A percentile compares a stretch with the other conserved stretches of the same genome.
These are phyloP conservation scores for Caracal caracal DNA, from an alignment of 2,113 vertebrate genomes.

Conservation along the genomic window DNA sequence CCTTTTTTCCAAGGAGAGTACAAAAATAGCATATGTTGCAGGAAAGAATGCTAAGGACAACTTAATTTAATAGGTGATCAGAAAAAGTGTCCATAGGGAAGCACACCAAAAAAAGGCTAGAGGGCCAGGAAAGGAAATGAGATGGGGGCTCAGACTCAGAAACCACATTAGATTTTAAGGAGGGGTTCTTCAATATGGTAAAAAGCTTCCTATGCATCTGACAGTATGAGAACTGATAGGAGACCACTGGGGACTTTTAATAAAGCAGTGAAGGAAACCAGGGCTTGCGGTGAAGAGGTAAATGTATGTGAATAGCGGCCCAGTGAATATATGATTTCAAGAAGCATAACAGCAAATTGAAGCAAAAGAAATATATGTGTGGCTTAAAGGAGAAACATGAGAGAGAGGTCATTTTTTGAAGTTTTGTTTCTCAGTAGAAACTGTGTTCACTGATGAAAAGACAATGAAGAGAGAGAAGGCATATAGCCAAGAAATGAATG, in stretches of 20 bases:
- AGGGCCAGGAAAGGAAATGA: too few relatives aligned
- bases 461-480: neutral
- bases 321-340: neutral
- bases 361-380: neutral
- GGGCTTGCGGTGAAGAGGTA: too few relatives aligned
- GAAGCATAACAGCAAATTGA: neutral
- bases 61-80: neutral
- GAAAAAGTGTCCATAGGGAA: too few relatives aligned
- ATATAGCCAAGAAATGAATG: neutral
- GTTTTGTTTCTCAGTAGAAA: neutral
- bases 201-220: neutral
- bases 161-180: neutral
- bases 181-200: neutral
- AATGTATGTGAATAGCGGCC: neutral
- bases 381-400: neutral
- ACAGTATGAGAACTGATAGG: neutral
- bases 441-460: neutral
- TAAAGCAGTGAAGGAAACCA: neutral
- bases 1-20: neutral
- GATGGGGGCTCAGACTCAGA: neutral
- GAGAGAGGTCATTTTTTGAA: neutral
- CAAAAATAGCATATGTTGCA: neutral
- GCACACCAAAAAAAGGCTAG: neutral
- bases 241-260: neutral
- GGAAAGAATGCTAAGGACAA: neutral